These are phyloP conservation scores for Carollia perspicillata DNA, from an alignment of 2,113 vertebrate species.

Conservation along the genomic window DNA sequence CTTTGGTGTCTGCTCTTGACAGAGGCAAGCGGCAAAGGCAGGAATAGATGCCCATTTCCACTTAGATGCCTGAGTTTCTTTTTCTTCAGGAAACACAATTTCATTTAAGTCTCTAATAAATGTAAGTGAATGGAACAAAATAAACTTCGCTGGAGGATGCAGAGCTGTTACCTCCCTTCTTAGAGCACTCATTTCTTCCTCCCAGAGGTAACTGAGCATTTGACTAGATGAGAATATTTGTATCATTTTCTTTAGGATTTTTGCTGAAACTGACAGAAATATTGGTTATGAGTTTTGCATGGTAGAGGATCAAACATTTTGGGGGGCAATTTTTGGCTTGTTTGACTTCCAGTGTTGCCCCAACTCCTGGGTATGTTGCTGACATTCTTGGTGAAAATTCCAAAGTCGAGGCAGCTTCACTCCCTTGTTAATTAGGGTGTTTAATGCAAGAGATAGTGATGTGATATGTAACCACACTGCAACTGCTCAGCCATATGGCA, in stretches of 20 bases:
- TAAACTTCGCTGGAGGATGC: not conserved
- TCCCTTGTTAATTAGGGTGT: conserved; percentile 39
- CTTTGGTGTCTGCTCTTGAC: not conserved
- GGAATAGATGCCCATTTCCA: not conserved
- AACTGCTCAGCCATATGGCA: conserved; percentile 51
- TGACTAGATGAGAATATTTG: not conserved
- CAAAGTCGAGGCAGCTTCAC: not conserved
- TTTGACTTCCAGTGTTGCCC: not conserved
- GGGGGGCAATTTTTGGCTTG: not conserved
- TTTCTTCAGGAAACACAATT: conserved; percentile 39
- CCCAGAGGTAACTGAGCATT: not conserved
- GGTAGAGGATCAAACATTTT: not conserved
- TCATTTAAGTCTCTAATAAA: conserved; percentile 41
- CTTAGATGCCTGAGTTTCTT: not conserved
- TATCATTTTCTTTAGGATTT: not conserved
- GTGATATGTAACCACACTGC: not conserved
- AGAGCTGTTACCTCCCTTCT: conserved; percentile 31
- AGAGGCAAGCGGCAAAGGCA: not conserved
- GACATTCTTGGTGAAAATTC: not conserved
- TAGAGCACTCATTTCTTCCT: not conserved
- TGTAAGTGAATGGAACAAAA: conserved; percentile 40
- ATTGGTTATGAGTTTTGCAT: not conserved
- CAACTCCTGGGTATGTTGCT: not conserved
- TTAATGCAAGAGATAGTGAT: conserved; percentile 45
- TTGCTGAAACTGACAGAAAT: not conserved